Percentiles rank a stretch among this genome's conserved stretches.
Conservation (phyloP, 2,113 vertebrate species). For the Erythrocebus patas region DNA sequence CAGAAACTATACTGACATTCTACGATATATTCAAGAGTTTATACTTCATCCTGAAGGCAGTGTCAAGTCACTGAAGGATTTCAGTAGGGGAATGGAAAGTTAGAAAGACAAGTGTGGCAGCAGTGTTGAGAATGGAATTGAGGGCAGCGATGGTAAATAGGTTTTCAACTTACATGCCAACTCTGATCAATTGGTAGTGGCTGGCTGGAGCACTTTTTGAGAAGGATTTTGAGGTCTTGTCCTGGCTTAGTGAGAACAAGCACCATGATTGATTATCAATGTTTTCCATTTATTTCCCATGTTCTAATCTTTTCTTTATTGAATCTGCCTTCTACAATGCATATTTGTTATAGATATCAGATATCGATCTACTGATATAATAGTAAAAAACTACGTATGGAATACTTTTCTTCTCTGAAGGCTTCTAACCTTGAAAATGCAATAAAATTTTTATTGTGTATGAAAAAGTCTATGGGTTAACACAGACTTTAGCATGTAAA, state of each 20-base stretch:
- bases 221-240: slow-evolving; percentile 43
- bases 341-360: neutral
- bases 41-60: slow-evolving; percentile 7
- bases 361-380: neutral
- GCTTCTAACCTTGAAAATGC: neutral
- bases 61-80: neutral
- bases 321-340: neutral
- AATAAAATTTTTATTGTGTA: neutral
- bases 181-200: slow-evolving; percentile 40
- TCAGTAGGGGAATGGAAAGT: neutral
- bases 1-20: neutral
- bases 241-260: neutral
- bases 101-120: neutral
- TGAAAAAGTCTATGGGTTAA: neutral
- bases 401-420: neutral
- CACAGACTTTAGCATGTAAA: neutral
- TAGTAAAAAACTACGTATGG: neutral
- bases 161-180: slow-evolving; percentile 37
- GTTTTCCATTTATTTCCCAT: slow-evolving; percentile 36
- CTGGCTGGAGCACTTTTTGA: neutral
- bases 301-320: neutral
- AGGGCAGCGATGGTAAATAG: slow-evolving; percentile 11
- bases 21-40: neutral
- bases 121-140: neutral
- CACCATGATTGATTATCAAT: slow-evolving; percentile 40